Evolutionary conservation across 2,888 invertebrate genomes (phyloP).

Genomic region (Mesochorus sp.): DNA sequence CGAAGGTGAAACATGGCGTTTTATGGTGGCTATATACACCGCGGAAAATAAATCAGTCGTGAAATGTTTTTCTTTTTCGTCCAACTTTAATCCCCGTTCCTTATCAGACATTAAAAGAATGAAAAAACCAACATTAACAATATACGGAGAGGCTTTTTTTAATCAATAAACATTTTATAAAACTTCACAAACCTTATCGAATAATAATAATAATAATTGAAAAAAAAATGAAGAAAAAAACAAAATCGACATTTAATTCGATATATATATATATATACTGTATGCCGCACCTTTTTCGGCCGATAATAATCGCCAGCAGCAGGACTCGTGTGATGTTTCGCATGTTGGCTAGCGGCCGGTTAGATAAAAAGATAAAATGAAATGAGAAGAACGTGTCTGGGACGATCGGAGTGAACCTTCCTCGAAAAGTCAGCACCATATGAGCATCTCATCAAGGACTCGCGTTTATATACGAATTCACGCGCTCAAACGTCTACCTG

Average conservation of each 20-base stretch:
- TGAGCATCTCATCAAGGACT: constrained; percentile 15
- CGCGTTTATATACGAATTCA: constrained; percentile 2
- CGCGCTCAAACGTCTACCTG: neutral
- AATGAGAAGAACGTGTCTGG: constrained; percentile 15
- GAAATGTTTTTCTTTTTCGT: neutral
- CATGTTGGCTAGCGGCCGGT: constrained; percentile 4
- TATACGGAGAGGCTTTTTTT: neutral
- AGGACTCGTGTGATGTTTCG: constrained; percentile 23
- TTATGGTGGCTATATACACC: constrained; percentile 21
- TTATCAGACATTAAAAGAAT: constrained; percentile 21
- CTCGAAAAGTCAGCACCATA: constrained; percentile 15
- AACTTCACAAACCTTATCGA: too few relatives aligned
- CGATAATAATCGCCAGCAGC: constrained; percentile 13
- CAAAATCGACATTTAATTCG: neutral
- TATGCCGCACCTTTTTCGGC: neutral
- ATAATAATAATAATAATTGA: too few relatives aligned
- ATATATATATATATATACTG: constrained; percentile 9
- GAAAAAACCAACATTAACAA: neutral
- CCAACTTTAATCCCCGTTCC: neutral
- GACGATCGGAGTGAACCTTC: constrained; percentile 22
- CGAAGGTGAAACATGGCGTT: constrained; percentile 2
- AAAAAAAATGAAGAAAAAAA: neutral
- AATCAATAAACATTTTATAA: too few relatives aligned
- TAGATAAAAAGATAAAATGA: neutral
- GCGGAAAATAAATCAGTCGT: constrained; percentile 29